These are phyloP conservation scores for Drepana falcataria DNA, from an alignment of 2,888 invertebrate genomes.

Conservation along the genomic window DNA sequence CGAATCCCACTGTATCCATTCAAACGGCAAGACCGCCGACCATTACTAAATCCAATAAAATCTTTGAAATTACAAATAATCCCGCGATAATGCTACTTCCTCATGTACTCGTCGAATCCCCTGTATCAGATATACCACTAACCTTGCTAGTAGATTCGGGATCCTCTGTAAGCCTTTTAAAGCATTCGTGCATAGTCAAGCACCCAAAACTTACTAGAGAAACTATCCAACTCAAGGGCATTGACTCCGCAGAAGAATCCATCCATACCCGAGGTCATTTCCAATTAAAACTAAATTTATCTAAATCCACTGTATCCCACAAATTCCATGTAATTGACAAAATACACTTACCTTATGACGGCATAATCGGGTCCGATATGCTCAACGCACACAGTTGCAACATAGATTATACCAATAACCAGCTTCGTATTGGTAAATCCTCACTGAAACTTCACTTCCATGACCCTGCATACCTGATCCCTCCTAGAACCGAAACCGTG, in stretches of 20 bases:
- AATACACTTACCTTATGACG: conserved; percentile 15
- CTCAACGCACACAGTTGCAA: too few species aligned
- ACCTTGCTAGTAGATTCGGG: conserved; percentile 18
- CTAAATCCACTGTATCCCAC: too few species aligned
- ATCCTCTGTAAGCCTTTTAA: conserved; percentile 13
- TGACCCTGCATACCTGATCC: conserved; percentile 14
- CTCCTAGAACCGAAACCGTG: conserved; percentile 15
- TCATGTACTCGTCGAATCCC: too few species aligned
- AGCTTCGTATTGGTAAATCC: too few species aligned
- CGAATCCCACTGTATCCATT: too few species aligned
- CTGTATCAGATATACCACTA: too few species aligned
- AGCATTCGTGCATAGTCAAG: background rate
- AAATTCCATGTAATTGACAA: conserved; percentile 15
- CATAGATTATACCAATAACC: too few species aligned
- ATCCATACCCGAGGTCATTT: conserved; percentile 13
- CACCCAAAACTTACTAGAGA: background rate
- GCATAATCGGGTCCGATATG: conserved; percentile 17
- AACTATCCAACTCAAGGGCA: conserved; percentile 3
- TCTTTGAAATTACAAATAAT: too few species aligned
- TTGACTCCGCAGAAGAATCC: conserved; percentile 2
- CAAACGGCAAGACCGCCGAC: too few species aligned
- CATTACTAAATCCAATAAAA: too few species aligned
- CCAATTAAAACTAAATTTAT: conserved; percentile 6
- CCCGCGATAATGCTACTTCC: too few species aligned
- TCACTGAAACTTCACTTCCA: conserved; percentile 10